Evolutionary conservation across 2,888 invertebrate genomes (phyloP).

Genomic region (Lacanobia oleracea): DNA sequence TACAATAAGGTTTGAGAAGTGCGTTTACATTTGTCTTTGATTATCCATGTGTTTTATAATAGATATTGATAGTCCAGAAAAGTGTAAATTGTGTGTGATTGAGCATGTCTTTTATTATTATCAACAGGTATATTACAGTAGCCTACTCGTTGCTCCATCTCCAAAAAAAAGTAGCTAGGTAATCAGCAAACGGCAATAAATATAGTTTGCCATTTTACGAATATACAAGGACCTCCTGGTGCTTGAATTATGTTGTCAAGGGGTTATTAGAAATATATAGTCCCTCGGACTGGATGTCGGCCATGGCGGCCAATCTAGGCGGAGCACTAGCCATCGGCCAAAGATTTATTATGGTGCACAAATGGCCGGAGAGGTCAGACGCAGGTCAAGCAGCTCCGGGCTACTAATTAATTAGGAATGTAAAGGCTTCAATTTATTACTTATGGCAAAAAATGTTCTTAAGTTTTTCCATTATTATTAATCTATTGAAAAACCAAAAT

Average conservation of each 20-base stretch:
- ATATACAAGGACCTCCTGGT: not conserved
- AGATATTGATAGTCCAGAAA: constrained; percentile 42
- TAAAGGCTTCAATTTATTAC: too few species aligned
- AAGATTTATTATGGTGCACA: too few species aligned
- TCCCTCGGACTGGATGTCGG: not conserved
- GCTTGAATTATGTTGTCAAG: not conserved
- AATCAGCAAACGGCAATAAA: constrained; percentile 19
- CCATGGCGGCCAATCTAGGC: too few species aligned
- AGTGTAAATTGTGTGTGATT: constrained; percentile 46
- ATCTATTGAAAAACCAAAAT: not conserved
- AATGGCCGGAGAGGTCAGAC: too few species aligned
- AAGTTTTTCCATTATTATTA: too few species aligned
- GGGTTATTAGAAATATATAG: not conserved
- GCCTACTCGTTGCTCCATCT: constrained; percentile 8
- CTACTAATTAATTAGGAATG: too few species aligned
- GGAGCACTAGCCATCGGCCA: too few species aligned
- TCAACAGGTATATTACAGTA: constrained; percentile 46
- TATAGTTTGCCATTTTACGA: constrained; percentile 30
- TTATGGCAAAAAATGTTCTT: too few species aligned
- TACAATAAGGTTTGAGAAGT: constrained; percentile 20
- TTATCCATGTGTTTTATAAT: constrained; percentile 15
- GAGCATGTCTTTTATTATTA: constrained; percentile 18
- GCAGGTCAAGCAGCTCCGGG: too few species aligned
- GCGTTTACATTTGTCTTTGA: constrained; percentile 22
- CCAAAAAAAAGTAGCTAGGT: constrained; percentile 12